These are phyloP conservation scores for Myotis brandtii DNA, from an alignment of 2,113 vertebrate species.

Conservation along the genomic window DNA sequence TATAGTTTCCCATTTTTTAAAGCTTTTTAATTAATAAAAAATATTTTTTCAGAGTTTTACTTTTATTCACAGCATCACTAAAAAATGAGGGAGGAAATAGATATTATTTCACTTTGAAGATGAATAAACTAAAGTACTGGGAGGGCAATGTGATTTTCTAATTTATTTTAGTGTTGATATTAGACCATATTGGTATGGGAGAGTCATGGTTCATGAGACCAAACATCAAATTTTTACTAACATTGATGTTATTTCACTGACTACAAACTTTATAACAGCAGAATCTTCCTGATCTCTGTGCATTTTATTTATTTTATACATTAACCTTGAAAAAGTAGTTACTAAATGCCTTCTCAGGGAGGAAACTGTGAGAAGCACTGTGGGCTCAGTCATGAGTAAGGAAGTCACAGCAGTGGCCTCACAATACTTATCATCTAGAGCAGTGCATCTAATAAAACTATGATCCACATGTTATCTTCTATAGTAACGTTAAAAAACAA, in stretches of 20 bases:
- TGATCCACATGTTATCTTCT: background rate
- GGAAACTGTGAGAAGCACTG: background rate
- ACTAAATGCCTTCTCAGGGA: background rate
- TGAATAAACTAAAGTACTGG: background rate
- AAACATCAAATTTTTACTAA: background rate
- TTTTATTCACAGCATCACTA: constrained; percentile 4
- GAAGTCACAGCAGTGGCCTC: background rate
- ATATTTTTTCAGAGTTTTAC: background rate
- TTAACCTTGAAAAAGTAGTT: background rate
- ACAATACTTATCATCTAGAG: background rate
- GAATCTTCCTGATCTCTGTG: background rate
- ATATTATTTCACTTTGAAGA: background rate
- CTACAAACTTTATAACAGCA: background rate
- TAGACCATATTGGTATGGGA: background rate
- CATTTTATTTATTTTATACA: background rate
- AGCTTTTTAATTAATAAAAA: constrained; percentile 29
- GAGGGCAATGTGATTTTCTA: background rate
- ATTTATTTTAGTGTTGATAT: background rate
- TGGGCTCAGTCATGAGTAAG: background rate
- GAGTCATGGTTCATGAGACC: background rate
- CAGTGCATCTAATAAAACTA: background rate
- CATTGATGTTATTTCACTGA: background rate
- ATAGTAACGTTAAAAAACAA: background rate
- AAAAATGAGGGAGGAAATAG: background rate
- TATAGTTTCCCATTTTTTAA: background rate